Evolutionary conservation across 2,113 vertebrate species (phyloP), one percentile per base, ranked within the genome.

Genomic region (Coregonus clupeaformis): DNA sequence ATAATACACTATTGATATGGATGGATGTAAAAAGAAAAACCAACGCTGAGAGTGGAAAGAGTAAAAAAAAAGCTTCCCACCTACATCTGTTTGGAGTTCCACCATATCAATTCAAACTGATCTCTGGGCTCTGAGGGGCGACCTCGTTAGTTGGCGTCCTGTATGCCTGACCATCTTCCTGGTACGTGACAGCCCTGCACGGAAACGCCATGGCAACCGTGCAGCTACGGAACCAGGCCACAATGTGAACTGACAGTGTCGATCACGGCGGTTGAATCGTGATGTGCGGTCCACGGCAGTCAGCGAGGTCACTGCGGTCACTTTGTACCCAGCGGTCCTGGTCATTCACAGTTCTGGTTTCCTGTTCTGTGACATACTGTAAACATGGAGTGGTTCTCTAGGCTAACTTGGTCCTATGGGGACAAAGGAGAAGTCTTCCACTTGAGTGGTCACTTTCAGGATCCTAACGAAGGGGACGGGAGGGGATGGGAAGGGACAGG

Each of bases 351-450:
- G 36, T 11, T 42, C 36, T 42, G 24, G 45, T 67, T 16, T 4
- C 25, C 52, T n/a, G 47, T 20, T 13, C 16, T n/a, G 22, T 59
- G 72, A 59, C 14, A 22, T 14, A 55, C 60, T 7, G 25, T 65
- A 45, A 76, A 80, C 74, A 77, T 1, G 16, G 74, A 77, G 59
- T 2, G 0, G 60, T 74, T 74, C 69, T 78, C 62, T 75, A 72
- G 55, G 27, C 5, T 64, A 73, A 62, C 2, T 36, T 3, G 52
- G 3, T 25, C 69, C 69, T 55, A 57, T 25, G 29, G 42, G 18
- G 73, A 86, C 81, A 83, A 85, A 83, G 74, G 75, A n/a, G 9
- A 6, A 0, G 9, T 79, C 30, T 80, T 87, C 71, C 22, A 5
- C 74, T 76, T 32, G 83, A 76, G 1, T 2, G 49, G 68, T 1